These are phyloP conservation scores for Corvus cornix DNA, from an alignment of 2,113 vertebrate genomes.

Conservation along the genomic window DNA sequence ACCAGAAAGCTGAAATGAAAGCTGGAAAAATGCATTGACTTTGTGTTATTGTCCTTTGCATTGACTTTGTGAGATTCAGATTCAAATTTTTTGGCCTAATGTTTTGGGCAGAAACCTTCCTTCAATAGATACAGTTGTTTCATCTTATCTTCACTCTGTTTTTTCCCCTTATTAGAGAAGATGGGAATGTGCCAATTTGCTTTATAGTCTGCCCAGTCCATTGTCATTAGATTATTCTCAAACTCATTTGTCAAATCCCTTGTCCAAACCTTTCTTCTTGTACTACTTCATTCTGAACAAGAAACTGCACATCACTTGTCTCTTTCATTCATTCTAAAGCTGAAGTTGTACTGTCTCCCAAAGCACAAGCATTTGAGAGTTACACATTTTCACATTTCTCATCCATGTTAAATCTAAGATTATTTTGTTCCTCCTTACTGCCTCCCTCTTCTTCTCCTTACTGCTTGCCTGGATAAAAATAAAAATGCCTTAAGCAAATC, in stretches of 20 bases:
- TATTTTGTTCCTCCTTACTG: background rate
- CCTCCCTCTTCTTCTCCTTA: background rate
- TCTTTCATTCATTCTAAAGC: constrained; percentile 22
- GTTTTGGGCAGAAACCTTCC: background rate
- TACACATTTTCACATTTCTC: constrained; percentile 23
- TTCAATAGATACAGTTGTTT: background rate
- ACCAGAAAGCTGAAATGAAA: constrained; percentile 11
- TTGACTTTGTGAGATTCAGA: background rate
- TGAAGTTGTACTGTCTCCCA: background rate
- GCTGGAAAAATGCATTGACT: constrained; percentile 4
- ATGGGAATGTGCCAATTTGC: background rate
- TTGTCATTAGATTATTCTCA: background rate
- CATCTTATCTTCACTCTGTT: background rate
- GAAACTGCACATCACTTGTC: background rate
- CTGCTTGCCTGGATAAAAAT: constrained; percentile 34
- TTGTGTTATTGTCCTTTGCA: background rate
- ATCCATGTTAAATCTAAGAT: constrained; percentile 21
- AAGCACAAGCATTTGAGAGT: background rate
- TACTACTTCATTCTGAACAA: background rate
- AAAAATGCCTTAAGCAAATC: constrained; percentile 57
- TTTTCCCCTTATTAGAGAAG: background rate
- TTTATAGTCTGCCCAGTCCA: background rate
- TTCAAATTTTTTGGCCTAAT: background rate
- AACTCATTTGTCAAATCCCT: background rate
- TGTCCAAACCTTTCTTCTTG: background rate